phyloP scores from a whole-genome alignment of 2,113 vertebrate genomes.

The Solea solea region DNA sequence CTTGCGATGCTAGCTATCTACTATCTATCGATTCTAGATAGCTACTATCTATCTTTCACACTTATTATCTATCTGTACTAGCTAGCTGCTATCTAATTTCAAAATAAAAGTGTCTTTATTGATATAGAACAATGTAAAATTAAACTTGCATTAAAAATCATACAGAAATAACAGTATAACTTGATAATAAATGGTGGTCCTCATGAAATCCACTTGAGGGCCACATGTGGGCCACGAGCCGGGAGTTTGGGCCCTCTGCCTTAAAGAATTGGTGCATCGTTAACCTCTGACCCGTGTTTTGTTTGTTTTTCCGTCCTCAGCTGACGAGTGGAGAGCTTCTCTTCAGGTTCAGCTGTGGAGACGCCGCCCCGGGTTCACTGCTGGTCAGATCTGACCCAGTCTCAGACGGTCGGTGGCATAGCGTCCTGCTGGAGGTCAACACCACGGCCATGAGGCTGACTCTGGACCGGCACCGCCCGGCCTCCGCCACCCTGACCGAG shows the following conservation, averaged over 20 bases:
- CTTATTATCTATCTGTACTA: no score
- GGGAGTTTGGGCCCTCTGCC: neutral
- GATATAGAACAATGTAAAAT: no score
- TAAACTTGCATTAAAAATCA: no score
- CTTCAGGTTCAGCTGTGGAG: constrained; percentile 84
- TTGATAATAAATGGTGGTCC: no score
- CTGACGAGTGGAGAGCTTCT: constrained; percentile 80
- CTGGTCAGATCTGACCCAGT: constrained; percentile 62
- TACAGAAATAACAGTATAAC: no score
- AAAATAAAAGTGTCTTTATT: no score
- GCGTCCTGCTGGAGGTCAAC: constrained; percentile 85
- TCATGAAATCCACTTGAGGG: no score
- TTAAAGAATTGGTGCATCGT: neutral
- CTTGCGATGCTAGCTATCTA: no score
- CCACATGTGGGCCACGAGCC: no score
- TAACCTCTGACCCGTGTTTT: neutral
- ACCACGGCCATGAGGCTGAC: constrained; percentile 76
- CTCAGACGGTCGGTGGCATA: constrained; percentile 87
- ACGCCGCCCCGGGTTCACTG: constrained; percentile 63
- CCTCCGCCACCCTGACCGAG: constrained; percentile 68
- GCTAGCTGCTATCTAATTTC: no score
- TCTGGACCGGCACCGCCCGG: constrained; percentile 74
- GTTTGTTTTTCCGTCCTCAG: constrained; percentile 72
- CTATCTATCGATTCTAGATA: no score
- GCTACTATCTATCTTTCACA: no score